phyloP scores from a whole-genome alignment of 2,888 invertebrate species.

The Standfussiana lucernea region DNA sequence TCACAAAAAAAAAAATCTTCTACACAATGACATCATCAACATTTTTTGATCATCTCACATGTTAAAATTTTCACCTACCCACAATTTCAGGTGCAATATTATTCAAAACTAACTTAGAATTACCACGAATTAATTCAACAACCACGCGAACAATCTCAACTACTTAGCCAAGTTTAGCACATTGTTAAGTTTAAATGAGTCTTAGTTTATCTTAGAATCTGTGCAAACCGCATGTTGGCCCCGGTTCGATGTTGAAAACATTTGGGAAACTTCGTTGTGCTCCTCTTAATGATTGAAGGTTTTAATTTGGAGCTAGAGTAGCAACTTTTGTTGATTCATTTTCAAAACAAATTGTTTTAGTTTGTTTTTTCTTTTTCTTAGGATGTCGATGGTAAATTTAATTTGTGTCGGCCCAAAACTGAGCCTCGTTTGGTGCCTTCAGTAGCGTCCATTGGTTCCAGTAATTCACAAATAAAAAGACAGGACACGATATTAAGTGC shows the following conservation, averaged over 20 bases:
- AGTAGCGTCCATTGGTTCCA: too few species aligned
- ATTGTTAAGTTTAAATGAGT: conserved; percentile 70
- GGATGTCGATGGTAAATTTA: too few species aligned
- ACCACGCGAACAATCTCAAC: conserved; percentile 71
- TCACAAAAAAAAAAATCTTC: not conserved
- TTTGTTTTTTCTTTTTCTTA: too few species aligned
- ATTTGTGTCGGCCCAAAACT: too few species aligned
- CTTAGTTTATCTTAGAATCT: conserved; percentile 68
- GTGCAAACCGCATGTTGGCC: conserved; percentile 57
- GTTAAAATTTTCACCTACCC: conserved; percentile 41
- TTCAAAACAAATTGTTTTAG: not conserved
- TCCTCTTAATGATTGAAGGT: conserved; percentile 29
- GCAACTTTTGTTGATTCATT: conserved; percentile 25
- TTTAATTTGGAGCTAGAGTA: conserved; percentile 31
- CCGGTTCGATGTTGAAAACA: conserved; percentile 43
- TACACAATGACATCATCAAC: too few species aligned
- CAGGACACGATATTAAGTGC: too few species aligned
- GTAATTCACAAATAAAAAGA: too few species aligned
- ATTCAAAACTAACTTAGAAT: conserved; percentile 53
- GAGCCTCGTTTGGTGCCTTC: too few species aligned
- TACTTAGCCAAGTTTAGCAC: conserved; percentile 67
- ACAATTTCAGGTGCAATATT: conserved; percentile 52
- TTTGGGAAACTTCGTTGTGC: conserved; percentile 56
- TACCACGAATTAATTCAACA: conserved; percentile 72
- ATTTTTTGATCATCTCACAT: not conserved